phyloP scores from a whole-genome alignment of 1,140 invertebrate genomes.

The Euura lappo region DNA sequence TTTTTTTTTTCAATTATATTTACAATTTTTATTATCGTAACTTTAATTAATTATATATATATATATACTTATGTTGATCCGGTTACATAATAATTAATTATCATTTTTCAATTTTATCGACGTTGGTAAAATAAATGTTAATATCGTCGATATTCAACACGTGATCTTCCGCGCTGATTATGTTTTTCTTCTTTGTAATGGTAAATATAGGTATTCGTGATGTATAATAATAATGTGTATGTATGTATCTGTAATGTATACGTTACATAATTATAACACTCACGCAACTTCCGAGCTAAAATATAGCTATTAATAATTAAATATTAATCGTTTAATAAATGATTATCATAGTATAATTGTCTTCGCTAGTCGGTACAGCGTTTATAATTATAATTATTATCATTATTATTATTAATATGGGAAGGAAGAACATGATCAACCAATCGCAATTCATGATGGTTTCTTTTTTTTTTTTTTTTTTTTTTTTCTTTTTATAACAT shows the following conservation, averaged over 20 bases:
- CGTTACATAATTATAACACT: not conserved
- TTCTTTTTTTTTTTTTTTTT: not conserved
- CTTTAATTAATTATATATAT: not conserved
- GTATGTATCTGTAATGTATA: not conserved
- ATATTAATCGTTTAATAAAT: not conserved
- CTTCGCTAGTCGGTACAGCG: too few relatives aligned
- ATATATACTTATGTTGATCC: not conserved
- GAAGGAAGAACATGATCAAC: constrained; percentile 3
- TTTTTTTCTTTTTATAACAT: not conserved
- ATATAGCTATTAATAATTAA: not conserved
- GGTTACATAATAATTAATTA: not conserved
- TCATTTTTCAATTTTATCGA: too few relatives aligned
- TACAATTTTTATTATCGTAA: not conserved
- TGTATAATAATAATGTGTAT: constrained; percentile 2
- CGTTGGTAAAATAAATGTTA: too few relatives aligned
- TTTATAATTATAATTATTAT: too few relatives aligned
- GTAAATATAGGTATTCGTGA: not conserved
- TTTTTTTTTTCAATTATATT: not conserved
- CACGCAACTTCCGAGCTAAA: not conserved
- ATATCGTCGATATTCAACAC: too few relatives aligned
- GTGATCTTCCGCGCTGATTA: too few relatives aligned
- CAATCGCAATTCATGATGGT: not conserved
- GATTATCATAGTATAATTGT: not conserved
- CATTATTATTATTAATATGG: not conserved
- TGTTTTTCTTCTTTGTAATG: too few relatives aligned